These are phyloP conservation scores for Chymomyza procnemis DNA, from an alignment of 2,888 invertebrate species.

Conservation along the genomic window DNA sequence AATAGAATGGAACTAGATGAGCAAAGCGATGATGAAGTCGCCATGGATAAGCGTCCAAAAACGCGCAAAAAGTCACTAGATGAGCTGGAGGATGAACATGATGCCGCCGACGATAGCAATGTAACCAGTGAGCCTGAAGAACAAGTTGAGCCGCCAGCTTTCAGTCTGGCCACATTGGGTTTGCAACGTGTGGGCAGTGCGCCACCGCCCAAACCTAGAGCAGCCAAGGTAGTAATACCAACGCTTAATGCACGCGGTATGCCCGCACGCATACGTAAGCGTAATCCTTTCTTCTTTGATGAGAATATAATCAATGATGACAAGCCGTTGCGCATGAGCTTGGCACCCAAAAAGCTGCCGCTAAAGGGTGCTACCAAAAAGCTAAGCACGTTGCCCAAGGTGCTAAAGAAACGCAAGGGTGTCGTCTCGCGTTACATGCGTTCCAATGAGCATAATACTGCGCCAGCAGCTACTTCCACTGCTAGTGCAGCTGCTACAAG, in stretches of 20 bases:
- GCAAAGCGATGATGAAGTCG: constrained; percentile 13
- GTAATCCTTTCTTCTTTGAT: constrained; percentile 92
- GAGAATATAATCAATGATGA: constrained; percentile 91
- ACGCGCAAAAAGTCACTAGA: constrained; percentile 1
- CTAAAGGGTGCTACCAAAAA: constrained; percentile 25
- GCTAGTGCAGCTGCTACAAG: constrained; percentile 17
- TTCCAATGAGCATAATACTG: constrained; percentile 52
- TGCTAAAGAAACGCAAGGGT: constrained; percentile 79
- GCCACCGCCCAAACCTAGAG: constrained; percentile 84
- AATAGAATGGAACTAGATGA: constrained; percentile 19
- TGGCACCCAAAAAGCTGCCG: constrained; percentile 79
- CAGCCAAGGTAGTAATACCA: constrained; percentile 85
- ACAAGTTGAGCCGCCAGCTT: constrained; percentile 85
- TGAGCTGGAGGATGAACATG: constrained; percentile 21
- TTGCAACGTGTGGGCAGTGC: constrained; percentile 89
- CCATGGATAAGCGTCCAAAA: constrained; percentile 7
- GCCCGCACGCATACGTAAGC: constrained; percentile 93
- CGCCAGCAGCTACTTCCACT: constrained; percentile 23
- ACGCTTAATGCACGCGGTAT: constrained; percentile 91
- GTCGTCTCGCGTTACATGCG: constrained; percentile 78
- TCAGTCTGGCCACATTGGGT: constrained; percentile 89
- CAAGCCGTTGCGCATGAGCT: constrained; percentile 83
- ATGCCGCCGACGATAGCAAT: constrained; percentile 44
- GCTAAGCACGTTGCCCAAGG: constrained; percentile 78
- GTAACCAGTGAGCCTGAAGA: constrained; percentile 80